A percentile compares a stretch with the other conserved stretches of the same genome.
These are phyloP conservation scores for Acrossocheilus wenchowensis DNA, from an alignment of 2,797 vertebrate species.

Conservation along the genomic window DNA sequence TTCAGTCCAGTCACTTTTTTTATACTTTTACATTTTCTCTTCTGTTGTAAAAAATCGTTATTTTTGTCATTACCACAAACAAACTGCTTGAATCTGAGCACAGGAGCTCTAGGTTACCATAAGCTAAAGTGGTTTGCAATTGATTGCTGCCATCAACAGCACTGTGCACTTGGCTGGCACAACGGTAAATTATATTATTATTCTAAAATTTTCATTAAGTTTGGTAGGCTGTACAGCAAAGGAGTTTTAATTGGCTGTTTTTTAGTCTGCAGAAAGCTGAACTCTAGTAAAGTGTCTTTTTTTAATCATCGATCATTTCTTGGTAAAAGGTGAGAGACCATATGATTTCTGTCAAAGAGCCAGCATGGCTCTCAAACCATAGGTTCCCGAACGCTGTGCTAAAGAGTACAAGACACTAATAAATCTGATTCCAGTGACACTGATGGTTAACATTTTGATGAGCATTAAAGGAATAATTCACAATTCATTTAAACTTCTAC, in stretches of 20 bases:
- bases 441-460: neutral
- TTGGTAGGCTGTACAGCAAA: too few relatives aligned
- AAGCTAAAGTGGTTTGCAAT: too few relatives aligned
- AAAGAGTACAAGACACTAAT: neutral
- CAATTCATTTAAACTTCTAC: neutral
- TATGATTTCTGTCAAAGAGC: too few relatives aligned
- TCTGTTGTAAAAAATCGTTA: neutral
- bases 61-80: neutral
- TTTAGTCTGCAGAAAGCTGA: neutral
- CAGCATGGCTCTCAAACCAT: too few relatives aligned
- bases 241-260: neutral
- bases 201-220: neutral
- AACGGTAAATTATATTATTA: neutral
- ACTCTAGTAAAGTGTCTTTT: neutral
- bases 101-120: neutral
- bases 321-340: too few relatives aligned
- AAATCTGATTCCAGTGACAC: neutral
- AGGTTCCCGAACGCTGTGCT: neutral
- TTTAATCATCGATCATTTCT: too few relatives aligned
- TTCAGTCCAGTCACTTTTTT: neutral
- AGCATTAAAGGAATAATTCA: neutral
- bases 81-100: neutral
- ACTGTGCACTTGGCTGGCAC: too few relatives aligned
- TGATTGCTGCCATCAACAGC: too few relatives aligned
- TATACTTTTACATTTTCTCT: neutral